phyloP scores from a whole-genome alignment of 2,888 invertebrate species.

The Cloeon dipterum region DNA sequence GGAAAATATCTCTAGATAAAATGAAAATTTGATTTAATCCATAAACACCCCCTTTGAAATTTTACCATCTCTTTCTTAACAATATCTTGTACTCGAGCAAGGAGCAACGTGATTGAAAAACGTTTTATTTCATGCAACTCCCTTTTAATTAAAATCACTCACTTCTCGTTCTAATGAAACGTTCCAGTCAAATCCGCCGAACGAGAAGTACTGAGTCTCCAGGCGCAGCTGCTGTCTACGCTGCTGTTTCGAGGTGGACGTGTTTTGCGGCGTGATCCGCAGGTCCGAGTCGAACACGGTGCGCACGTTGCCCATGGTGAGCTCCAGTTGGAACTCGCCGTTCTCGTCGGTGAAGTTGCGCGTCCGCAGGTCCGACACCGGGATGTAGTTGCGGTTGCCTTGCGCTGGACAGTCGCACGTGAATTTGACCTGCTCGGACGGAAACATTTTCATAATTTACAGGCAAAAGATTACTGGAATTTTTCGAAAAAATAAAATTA shows the following conservation, averaged over 20 bases:
- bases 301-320: slow-evolving; percentile 49
- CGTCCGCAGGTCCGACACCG: slow-evolving; percentile 41
- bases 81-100: too few species aligned
- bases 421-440: slow-evolving; percentile 30
- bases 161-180: slow-evolving; percentile 35
- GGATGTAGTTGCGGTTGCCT: slow-evolving; percentile 47
- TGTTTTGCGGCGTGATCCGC: slow-evolving; percentile 3
- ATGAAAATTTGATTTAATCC: too few species aligned
- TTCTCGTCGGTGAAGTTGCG: slow-evolving; percentile 55
- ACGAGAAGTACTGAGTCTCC: slow-evolving; percentile 47
- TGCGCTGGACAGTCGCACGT: slow-evolving; percentile 45
- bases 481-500: neutral
- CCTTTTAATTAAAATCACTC: too few species aligned
- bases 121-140: too few species aligned
- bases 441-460: neutral
- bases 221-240: neutral
- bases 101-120: too few species aligned
- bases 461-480: neutral
- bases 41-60: too few species aligned
- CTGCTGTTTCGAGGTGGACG: neutral
- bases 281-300: slow-evolving; percentile 53
- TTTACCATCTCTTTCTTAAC: too few species aligned
- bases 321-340: slow-evolving; percentile 57
- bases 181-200: slow-evolving; percentile 67
- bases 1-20: too few species aligned